Evolutionary conservation across 2,113 vertebrate genomes (phyloP).

Genomic region (Baryphthengus martii): DNA sequence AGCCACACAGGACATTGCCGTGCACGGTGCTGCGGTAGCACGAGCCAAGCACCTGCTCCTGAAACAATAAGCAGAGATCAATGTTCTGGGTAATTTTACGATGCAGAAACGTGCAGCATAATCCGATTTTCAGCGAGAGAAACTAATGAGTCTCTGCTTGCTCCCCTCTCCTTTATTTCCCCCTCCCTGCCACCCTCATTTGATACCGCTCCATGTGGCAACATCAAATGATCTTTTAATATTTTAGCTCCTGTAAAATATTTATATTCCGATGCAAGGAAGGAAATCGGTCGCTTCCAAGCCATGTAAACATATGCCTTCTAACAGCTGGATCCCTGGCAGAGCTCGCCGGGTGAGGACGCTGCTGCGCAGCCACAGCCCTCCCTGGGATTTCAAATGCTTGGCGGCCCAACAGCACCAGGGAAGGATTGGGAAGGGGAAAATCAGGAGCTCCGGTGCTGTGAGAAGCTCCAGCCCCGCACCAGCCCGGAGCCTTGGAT

Average conservation of each 20-base stretch:
- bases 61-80: background rate
- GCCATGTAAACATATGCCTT: background rate
- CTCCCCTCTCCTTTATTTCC: background rate
- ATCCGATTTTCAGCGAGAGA: background rate
- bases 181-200: background rate
- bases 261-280: background rate
- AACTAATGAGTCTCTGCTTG: background rate
- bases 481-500: too few species aligned
- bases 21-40: fast-evolving
- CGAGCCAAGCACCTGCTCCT: background rate
- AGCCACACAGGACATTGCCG: fast-evolving
- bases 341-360: background rate
- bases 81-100: background rate
- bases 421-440: background rate
- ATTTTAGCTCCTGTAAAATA: conserved; percentile 30
- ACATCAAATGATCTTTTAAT: background rate
- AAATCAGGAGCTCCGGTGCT: background rate
- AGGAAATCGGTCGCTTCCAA: conserved; percentile 10
- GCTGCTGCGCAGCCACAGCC: background rate
- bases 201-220: background rate
- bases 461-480: background rate
- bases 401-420: fast-evolving
- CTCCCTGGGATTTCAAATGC: background rate
- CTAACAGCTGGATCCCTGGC: conserved; percentile 32
- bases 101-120: background rate